These are phyloP conservation scores for Epirrhoe tristata DNA, from an alignment of 2,888 invertebrate species.

Conservation along the genomic window DNA sequence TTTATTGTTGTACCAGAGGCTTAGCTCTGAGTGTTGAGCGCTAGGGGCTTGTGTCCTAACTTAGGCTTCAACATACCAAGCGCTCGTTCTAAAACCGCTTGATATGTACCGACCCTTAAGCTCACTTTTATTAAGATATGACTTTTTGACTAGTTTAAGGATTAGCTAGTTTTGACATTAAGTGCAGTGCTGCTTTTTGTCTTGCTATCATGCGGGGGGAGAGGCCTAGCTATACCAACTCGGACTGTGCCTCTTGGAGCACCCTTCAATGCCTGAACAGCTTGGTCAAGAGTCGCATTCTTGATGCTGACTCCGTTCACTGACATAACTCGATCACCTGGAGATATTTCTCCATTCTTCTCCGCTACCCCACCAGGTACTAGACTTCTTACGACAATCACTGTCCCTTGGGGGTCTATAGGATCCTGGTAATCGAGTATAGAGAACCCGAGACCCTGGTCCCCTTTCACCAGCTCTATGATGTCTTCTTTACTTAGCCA, in stretches of 20 bases:
- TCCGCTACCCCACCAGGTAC: conserved; percentile 99
- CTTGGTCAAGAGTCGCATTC: conserved; percentile 96
- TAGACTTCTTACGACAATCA: conserved; percentile 98
- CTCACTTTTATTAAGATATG: conserved; percentile 72
- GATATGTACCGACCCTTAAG: conserved; percentile 62
- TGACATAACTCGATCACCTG: conserved; percentile 96
- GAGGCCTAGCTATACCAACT: conserved; percentile 96
- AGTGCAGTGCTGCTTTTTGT: conserved; percentile 75
- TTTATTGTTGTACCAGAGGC: conserved; percentile 75
- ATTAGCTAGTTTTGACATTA: conserved; percentile 77
- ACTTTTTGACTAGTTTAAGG: conserved; percentile 77
- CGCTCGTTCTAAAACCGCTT: conserved; percentile 46
- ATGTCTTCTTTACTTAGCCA: conserved; percentile 98
- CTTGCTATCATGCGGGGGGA: conserved; percentile 80
- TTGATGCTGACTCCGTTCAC: conserved; percentile 96
- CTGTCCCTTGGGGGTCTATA: conserved; percentile 96
- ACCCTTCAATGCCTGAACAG: conserved; percentile 97
- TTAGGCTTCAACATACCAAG: conserved; percentile 46
- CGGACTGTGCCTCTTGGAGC: conserved; percentile 95
- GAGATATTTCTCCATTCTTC: conserved; percentile 96
- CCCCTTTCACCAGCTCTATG: conserved; percentile 96
- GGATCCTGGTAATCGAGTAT: conserved; percentile 99
- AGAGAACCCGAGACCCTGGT: conserved; percentile 98
- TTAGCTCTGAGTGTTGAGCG: conserved; percentile 31
- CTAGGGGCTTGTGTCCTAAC: conserved; percentile 31